Conservation (phyloP, 2,113 vertebrate species). For the Actenoides hombroni region DNA sequence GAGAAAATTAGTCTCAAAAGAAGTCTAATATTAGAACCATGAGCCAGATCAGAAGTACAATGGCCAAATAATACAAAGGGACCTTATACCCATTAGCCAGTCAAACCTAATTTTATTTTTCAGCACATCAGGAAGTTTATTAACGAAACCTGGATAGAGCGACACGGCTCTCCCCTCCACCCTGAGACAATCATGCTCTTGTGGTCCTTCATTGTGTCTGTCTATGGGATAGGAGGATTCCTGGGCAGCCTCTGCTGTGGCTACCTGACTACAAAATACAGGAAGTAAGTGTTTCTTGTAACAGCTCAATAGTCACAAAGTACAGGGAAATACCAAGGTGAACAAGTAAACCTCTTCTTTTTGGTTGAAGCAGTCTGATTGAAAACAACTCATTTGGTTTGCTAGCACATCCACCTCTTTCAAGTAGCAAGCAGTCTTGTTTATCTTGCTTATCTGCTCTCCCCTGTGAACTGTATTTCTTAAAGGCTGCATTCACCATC, state of each 20-base stretch:
- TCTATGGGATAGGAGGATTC: constrained; percentile 76
- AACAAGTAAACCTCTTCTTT: background rate
- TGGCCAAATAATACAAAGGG: background rate
- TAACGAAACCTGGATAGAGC: constrained; percentile 82
- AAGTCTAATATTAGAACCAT: background rate
- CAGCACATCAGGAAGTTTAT: constrained; percentile 86
- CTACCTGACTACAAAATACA: constrained; percentile 75
- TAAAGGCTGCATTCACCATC: background rate
- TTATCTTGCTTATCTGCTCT: background rate
- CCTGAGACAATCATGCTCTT: constrained; percentile 72
- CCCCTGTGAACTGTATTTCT: background rate
- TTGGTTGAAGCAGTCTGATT: background rate
- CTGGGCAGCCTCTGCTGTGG: constrained; percentile 76
- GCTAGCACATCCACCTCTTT: background rate
- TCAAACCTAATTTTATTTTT: background rate
- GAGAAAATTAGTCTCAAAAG: background rate
- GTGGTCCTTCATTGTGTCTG: constrained; percentile 81
- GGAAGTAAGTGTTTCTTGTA: constrained; percentile 70
- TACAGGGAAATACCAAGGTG: background rate
- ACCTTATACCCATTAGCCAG: background rate
- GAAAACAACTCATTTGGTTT: background rate
- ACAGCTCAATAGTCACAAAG: background rate
- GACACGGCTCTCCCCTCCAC: constrained; percentile 64
- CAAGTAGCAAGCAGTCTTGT: background rate
- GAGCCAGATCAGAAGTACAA: background rate